Base-by-base conservation (phyloP, 2,113 vertebrate species). In the Ranitomeya variabilis region DNA sequence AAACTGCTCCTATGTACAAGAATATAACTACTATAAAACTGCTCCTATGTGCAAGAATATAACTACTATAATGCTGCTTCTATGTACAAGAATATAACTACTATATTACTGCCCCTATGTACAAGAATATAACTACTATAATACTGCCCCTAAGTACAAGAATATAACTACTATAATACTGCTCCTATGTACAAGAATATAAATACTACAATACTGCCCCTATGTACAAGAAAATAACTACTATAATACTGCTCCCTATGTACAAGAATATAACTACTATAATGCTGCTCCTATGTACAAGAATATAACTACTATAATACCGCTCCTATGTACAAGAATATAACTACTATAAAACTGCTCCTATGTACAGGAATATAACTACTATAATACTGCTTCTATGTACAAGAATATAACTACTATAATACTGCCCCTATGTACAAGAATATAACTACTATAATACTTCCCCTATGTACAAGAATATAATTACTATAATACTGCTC, bases 11-110 rank as follows among this genome's bases (percentile, higher is more conserved):
- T 66, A 66, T 66, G 7, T 66, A 66, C 64, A 66, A 66, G 64
- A 66, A 31, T 31, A 66, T n/a, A 66, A 19, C 15, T 7, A 31
- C 64, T 66, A 66, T 9, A n/a, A 66, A n/a, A 66, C 8, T 6
- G 5, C 21, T 18, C 71, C 31, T 45, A 74, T 74, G 7, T 74
- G 45, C 71, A 74, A 74, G 31, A 74, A 74, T 74, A 74, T 74
- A 74, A 74, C 71, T 74, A 74, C 31, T 74, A 74, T 74, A 74
- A 74, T 74, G 45, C 71, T n/a, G n/a, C n/a, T n/a, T n/a, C n/a
- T n/a, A n/a, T 74, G 71, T 26, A 4, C 71, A 26, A 31, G 26
- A 45, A 74, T 74, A 10, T n/a, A n/a, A n/a, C n/a, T n/a, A n/a
- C n/a, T 67, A 67, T 67, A 67, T 11, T 67, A 67, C 64, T 23